phyloP scores from a whole-genome alignment of 2,888 invertebrate species.

The Ferrisia virgata region DNA sequence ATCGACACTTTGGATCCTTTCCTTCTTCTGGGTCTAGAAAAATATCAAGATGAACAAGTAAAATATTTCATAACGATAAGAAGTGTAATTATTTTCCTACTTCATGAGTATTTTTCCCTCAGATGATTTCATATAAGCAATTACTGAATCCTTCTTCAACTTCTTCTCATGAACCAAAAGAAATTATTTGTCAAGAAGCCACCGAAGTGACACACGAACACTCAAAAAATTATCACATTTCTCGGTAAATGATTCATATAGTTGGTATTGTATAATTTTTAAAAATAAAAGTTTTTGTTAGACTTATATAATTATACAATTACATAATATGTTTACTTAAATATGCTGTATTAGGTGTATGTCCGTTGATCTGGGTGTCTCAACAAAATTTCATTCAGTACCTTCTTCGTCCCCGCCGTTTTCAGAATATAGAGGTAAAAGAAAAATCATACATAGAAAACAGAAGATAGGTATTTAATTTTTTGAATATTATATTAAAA shows the following conservation, averaged over 20 bases:
- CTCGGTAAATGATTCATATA: constrained; percentile 38
- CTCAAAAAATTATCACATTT: constrained; percentile 22
- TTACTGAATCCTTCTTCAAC: neutral
- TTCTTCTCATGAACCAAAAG: neutral
- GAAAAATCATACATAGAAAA: too few species aligned
- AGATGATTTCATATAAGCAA: constrained; percentile 43
- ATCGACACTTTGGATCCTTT: constrained; percentile 83
- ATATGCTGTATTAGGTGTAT: constrained; percentile 46
- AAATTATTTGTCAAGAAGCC: neutral
- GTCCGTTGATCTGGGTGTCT: constrained; percentile 47
- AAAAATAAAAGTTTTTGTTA: neutral
- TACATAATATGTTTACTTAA: too few species aligned
- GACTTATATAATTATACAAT: too few species aligned
- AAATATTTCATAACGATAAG: neutral
- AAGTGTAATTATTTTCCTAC: neutral
- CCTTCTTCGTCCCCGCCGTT: constrained; percentile 45
- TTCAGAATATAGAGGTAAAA: constrained; percentile 45
- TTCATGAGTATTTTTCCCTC: constrained; percentile 50
- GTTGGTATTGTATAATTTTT: neutral
- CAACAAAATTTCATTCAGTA: constrained; percentile 45
- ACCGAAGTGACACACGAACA: neutral
- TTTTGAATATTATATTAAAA: constrained; percentile 13
- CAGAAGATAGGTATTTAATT: too few species aligned
- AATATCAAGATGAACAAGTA: constrained; percentile 77
- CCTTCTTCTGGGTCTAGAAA: constrained; percentile 77